Percentiles rank a stretch among this genome's conserved stretches.
These are phyloP conservation scores for Aegithalos caudatus DNA, from an alignment of 2,113 vertebrate genomes.

Conservation along the genomic window DNA sequence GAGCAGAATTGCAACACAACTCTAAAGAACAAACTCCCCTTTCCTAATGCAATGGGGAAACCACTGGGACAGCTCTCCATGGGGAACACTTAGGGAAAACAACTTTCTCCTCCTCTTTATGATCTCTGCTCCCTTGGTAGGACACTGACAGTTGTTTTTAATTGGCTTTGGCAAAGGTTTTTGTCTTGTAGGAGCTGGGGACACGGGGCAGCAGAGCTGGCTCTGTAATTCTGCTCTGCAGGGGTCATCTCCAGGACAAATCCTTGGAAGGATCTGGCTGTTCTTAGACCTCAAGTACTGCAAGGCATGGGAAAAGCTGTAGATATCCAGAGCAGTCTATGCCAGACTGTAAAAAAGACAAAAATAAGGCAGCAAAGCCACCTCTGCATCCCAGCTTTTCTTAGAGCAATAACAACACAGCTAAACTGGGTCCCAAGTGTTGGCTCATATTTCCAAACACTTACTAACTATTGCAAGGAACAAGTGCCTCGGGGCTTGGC, in stretches of 20 bases:
- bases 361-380: background rate
- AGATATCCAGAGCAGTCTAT: background rate
- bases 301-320: background rate
- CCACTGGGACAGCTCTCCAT: background rate
- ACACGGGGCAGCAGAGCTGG: background rate
- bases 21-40: background rate
- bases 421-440: slow-evolving; percentile 13
- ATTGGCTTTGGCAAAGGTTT: background rate
- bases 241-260: background rate
- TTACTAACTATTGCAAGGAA: slow-evolving; percentile 37
- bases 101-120: background rate
- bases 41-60: background rate
- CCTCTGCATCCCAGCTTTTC: background rate
- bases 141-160: background rate
- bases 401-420: background rate
- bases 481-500: slow-evolving; percentile 18
- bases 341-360: background rate
- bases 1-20: background rate
- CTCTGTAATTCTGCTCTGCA: background rate
- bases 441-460: slow-evolving; percentile 30
- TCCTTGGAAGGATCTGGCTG: background rate
- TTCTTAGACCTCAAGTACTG: background rate
- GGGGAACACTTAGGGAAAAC: background rate
- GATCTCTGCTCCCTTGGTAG: background rate
- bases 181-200: too few species aligned